These are phyloP conservation scores for Corythucha ciliata DNA, from an alignment of 2,888 invertebrate species.

Conservation along the genomic window DNA sequence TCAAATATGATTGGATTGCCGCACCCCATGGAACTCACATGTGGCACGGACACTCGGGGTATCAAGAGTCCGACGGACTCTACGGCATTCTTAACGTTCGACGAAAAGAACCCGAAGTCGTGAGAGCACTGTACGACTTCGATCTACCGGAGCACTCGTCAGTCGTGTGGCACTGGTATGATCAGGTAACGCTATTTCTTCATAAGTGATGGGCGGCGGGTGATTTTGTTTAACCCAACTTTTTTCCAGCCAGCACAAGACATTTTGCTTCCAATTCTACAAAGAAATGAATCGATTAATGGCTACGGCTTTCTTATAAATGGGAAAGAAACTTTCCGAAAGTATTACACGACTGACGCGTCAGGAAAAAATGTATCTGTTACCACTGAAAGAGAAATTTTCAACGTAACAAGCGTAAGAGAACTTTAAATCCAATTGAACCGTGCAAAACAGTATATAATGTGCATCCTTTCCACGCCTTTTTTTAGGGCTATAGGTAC, in stretches of 20 bases:
- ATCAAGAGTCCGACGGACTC: conserved; percentile 44
- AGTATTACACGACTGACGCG: conserved; percentile 29
- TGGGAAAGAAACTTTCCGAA: conserved; percentile 36
- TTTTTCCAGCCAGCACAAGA: conserved; percentile 32
- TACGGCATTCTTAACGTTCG: conserved; percentile 43
- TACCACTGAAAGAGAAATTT: conserved; percentile 36
- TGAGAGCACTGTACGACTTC: conserved; percentile 42
- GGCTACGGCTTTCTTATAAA: conserved; percentile 38
- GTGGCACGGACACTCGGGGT: conserved; percentile 44
- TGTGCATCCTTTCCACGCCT: conserved; percentile 15
- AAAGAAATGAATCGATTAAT: conserved; percentile 30
- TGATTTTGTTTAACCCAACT: background rate
- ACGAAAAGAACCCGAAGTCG: conserved; percentile 37
- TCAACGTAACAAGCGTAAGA: conserved; percentile 36
- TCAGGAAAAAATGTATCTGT: conserved; percentile 25
- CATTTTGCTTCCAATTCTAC: conserved; percentile 35
- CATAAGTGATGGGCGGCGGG: no score
- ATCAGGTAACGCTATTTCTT: conserved; percentile 23
- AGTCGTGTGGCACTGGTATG: conserved; percentile 45
- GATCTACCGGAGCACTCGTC: conserved; percentile 46
- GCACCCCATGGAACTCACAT: conserved; percentile 42
- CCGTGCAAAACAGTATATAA: no score
- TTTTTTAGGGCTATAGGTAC: conserved; percentile 38
- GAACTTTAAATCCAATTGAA: background rate
- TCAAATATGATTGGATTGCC: conserved; percentile 41